A percentile compares a stretch with the other conserved stretches of the same genome.
Evolutionary conservation across 1,140 invertebrate genomes (phyloP).

Genomic region (Ditylenchus dipsaci): DNA sequence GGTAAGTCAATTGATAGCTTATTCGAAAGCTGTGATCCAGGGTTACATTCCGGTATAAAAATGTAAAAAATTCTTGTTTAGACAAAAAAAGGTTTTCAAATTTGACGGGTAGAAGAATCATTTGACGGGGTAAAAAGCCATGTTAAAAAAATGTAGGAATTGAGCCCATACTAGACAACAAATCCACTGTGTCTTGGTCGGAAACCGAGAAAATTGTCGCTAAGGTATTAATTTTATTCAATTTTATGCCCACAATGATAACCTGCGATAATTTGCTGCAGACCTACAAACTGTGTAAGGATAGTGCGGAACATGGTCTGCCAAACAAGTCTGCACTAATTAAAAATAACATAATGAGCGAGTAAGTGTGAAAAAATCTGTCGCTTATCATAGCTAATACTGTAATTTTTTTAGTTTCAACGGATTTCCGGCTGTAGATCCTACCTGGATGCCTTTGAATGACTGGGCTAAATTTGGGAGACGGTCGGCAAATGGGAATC

Average conservation of each 20-base stretch:
- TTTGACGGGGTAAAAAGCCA: no score
- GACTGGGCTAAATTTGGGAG: constrained; percentile 14
- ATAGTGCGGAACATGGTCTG: not conserved
- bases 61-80: no score
- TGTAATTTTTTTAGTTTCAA: no score
- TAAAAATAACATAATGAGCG: not conserved
- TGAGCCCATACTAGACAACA: not conserved
- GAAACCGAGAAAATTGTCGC: not conserved
- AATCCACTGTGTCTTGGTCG: not conserved
- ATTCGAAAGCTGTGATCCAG: no score
- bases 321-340: not conserved
- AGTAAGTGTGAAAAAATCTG: not conserved
- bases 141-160: not conserved
- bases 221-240: not conserved
- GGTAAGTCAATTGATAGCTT: no score
- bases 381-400: constrained; percentile 11
- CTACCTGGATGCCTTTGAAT: constrained; percentile 10
- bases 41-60: no score
- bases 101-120: no score
- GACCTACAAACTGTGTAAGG: not conserved
- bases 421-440: no score
- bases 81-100: no score
- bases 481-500: constrained; percentile 16
- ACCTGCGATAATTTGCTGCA: no score
- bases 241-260: no score